Conservation (phyloP, 2,888 invertebrate genomes). For the Caenorhabditis macrosperma region DNA sequence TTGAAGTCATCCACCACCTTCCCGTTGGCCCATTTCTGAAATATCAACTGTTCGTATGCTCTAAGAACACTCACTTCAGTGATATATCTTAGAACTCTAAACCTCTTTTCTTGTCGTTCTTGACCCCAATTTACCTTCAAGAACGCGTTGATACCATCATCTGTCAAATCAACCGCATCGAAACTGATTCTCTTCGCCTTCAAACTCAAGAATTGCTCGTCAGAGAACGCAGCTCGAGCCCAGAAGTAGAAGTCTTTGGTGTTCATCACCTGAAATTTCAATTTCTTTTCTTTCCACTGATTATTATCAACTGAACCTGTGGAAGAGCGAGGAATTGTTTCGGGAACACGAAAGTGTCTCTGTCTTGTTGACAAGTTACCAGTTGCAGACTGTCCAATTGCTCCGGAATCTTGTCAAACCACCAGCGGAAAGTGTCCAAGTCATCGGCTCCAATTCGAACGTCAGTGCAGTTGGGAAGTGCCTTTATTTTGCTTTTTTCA, state of each 20-base stretch:
- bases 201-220: constrained; percentile 1
- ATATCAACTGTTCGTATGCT: no score
- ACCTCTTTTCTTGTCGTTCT: no score
- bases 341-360: not conserved
- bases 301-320: not conserved
- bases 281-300: not conserved
- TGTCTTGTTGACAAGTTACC: not conserved
- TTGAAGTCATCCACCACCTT: not conserved
- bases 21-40: not conserved
- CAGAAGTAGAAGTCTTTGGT: not conserved
- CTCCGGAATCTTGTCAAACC: not conserved
- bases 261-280: not conserved
- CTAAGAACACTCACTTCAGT: no score
- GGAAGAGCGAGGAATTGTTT: not conserved
- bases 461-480: not conserved
- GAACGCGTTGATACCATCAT: constrained; percentile 7
- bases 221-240: not conserved
- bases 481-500: not conserved
- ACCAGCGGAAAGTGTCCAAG: not conserved
- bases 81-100: no score
- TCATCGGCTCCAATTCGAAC: not conserved
- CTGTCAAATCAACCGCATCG: not conserved
- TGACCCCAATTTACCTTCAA: not conserved
- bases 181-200: not conserved
- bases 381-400: not conserved